Base-by-base conservation (phyloP, 2,888 invertebrate genomes). In the Aproaerema taeniolella region DNA sequence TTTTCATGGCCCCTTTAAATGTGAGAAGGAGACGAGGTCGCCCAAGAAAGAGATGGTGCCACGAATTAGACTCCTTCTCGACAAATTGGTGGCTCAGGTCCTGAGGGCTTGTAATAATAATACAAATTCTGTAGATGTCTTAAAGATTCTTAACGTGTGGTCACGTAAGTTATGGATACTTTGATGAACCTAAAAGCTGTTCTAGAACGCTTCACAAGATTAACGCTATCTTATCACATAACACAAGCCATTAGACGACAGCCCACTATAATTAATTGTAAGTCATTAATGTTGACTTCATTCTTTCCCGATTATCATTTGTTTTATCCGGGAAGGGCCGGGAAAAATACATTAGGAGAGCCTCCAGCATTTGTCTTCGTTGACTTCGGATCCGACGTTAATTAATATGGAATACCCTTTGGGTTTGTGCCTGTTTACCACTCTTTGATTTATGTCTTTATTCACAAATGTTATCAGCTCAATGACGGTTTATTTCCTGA, bases 251-350 rank as follows among this genome's bases (percentile, higher is more conserved):
- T 64, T 55, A 57, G 52, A 58, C 47, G 59, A 61, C 56, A 59
- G 53, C 52, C n/a, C 60, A 52, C 55, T 55, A 55, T 76, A 78
- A 85, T 82, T 80, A 81, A 83, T 85, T 65, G 70, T 55, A 58
- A 58, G 58, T 74, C 76, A 72, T 82, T 79, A 77, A 68, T 70
- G 78, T 70, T 74, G 81, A 85, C 81, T 86, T 81, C 80, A 83
- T 83, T 83, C 81, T 75, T 79, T 71, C 70, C 75, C 82, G 83
- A 85, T 85, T 85, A 85, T 81, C 83, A 86, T 86, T 85, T 80
- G 81, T 85, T 82, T 82, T 65, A 74, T 71, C 78, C 61, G 58
- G 59, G 61, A 63, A 67, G 64, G 73, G 66, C 67, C 62, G 61
- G 72, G 80, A 83, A 83, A 86, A 85, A 83, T 85, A 85, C 75